phyloP scores from a whole-genome alignment of 1,140 invertebrate species.

The Ips nitidus region DNA sequence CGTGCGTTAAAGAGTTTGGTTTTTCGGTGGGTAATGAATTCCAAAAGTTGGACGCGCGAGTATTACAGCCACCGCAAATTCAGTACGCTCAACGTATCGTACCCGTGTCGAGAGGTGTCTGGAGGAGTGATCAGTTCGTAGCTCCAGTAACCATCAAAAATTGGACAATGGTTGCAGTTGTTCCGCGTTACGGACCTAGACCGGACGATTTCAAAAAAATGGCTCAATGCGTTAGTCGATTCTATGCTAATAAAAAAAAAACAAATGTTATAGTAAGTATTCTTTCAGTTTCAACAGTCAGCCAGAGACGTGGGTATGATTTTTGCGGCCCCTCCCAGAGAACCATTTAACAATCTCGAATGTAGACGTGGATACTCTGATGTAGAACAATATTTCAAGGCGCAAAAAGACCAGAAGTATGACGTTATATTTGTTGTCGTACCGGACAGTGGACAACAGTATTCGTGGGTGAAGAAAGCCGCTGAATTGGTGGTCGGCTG shows the following conservation, averaged over 20 bases:
- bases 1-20: slow-evolving; percentile 60
- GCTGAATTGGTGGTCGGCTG: slow-evolving; percentile 75
- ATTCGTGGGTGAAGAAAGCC: slow-evolving; percentile 67
- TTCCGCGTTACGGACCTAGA: slow-evolving; percentile 26
- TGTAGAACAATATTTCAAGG: slow-evolving; percentile 35
- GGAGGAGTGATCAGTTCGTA: slow-evolving; percentile 52
- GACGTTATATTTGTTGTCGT: slow-evolving; percentile 60
- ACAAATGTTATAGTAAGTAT: too few species aligned
- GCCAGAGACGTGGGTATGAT: slow-evolving; percentile 31
- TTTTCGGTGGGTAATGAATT: slow-evolving; percentile 58
- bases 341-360: slow-evolving; percentile 30
- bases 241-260: too few species aligned
- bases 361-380: slow-evolving; percentile 17
- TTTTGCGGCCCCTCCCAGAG: slow-evolving; percentile 15
- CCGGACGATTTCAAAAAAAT: slow-evolving; percentile 35
- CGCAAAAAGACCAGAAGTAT: slow-evolving; percentile 38
- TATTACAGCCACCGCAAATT: slow-evolving; percentile 59
- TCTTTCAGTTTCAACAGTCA: slow-evolving; percentile 35
- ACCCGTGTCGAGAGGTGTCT: slow-evolving; percentile 52
- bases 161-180: slow-evolving; percentile 53
- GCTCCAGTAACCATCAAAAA: slow-evolving; percentile 33
- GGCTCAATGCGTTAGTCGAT: slow-evolving; percentile 10
- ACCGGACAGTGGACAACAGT: slow-evolving; percentile 47
- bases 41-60: slow-evolving; percentile 58
- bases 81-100: slow-evolving; percentile 47